These are phyloP conservation scores for Xestia xanthographa DNA, from an alignment of 2,888 invertebrate genomes.

Conservation along the genomic window DNA sequence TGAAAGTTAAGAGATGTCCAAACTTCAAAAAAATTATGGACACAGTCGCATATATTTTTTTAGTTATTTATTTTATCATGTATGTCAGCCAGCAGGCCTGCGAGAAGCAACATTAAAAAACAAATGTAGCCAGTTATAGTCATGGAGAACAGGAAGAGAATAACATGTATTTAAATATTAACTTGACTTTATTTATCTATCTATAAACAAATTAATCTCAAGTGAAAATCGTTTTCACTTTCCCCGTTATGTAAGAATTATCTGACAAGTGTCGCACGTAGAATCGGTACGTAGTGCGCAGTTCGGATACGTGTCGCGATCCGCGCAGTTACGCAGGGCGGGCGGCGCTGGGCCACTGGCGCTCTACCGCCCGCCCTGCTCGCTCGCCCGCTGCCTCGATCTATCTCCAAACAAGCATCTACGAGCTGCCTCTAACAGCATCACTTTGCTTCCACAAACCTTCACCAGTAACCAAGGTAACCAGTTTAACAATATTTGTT, in stretches of 20 bases:
- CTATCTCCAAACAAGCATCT: conserved; percentile 10
- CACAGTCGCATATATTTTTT: neutral
- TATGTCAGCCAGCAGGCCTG: too few species aligned
- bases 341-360: conserved; percentile 77
- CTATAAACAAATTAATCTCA: neutral
- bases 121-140: too few species aligned
- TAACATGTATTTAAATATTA: too few species aligned
- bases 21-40: neutral
- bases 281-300: conserved; percentile 76
- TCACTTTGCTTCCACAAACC: conserved; percentile 36
- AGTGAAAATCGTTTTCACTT: conserved; percentile 25
- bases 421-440: conserved; percentile 30
- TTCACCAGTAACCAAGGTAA: conserved; percentile 58
- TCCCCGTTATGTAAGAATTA: conserved; percentile 30
- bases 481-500: neutral
- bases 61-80: too few species aligned
- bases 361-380: conserved; percentile 73
- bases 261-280: conserved; percentile 35
- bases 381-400: conserved; percentile 50
- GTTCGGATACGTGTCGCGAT: conserved; percentile 61
- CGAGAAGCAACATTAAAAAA: too few species aligned
- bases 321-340: conserved; percentile 64
- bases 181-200: neutral
- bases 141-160: too few species aligned
- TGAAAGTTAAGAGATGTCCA: neutral